A percentile compares a stretch with the other conserved stretches of the same genome.
phyloP scores from a whole-genome alignment of 2,113 vertebrate species.

The Cervus canadensis region DNA sequence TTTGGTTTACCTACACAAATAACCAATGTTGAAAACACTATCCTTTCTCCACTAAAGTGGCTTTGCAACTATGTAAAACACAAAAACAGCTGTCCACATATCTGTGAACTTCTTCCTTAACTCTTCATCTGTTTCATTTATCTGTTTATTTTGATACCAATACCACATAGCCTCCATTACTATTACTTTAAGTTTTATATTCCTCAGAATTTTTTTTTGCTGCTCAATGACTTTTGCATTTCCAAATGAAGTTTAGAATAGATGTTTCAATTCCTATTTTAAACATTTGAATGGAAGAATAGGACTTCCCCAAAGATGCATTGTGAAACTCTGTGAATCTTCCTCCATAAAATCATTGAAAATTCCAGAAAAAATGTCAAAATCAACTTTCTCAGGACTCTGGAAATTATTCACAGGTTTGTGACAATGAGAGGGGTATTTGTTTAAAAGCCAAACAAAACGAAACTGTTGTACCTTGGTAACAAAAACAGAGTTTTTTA shows the following conservation, averaged over 20 bases:
- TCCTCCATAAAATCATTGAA: background rate
- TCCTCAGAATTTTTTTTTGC: background rate
- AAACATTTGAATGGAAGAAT: background rate
- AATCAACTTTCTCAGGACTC: background rate
- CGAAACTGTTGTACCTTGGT: background rate
- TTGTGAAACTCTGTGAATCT: background rate
- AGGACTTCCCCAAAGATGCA: background rate
- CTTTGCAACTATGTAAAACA: background rate
- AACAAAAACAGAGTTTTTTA: background rate
- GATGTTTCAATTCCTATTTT: background rate
- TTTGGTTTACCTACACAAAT: background rate
- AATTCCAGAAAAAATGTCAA: background rate
- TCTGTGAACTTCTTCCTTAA: background rate
- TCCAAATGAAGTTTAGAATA: background rate
- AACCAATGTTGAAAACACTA: background rate
- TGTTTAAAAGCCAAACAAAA: background rate
- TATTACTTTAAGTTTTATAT: background rate
- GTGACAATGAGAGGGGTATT: background rate
- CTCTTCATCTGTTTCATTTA: background rate
- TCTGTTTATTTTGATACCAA: background rate
- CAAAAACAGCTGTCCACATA: background rate
- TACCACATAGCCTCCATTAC: background rate
- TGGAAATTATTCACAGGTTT: background rate
- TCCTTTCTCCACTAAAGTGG: background rate
- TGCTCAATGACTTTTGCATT: background rate